phyloP scores from a whole-genome alignment of 2,113 vertebrate genomes.

The Equus quagga region DNA sequence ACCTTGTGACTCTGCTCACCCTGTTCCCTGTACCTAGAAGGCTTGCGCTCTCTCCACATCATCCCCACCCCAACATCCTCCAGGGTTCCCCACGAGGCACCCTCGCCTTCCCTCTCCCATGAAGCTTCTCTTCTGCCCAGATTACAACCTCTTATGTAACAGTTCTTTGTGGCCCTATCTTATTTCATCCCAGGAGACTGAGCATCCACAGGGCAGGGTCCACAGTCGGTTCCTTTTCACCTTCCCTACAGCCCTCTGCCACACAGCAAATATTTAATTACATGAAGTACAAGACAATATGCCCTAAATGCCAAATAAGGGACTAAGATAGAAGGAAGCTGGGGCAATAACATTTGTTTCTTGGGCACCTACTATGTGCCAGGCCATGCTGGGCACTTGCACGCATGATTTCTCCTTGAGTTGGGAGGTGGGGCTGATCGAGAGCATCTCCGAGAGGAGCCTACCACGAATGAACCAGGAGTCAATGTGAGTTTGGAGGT shows the following conservation, averaged over 20 bases:
- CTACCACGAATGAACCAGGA: background rate
- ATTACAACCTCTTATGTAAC: background rate
- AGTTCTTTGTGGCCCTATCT: background rate
- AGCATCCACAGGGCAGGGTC: constrained; percentile 33
- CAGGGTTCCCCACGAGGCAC: background rate
- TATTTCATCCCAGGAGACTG: background rate
- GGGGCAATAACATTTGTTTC: background rate
- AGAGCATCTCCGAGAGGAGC: background rate
- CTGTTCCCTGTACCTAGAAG: background rate
- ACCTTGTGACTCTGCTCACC: background rate
- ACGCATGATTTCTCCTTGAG: background rate
- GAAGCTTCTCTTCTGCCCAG: background rate
- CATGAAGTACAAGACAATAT: background rate
- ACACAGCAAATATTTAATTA: constrained; percentile 4
- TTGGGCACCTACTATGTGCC: background rate
- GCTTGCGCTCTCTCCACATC: background rate
- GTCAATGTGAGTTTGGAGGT: background rate
- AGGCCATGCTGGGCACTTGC: background rate
- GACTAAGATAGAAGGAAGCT: background rate
- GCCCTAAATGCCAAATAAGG: background rate
- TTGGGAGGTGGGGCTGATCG: background rate
- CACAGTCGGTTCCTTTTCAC: background rate
- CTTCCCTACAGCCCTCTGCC: background rate
- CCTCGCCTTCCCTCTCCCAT: background rate
- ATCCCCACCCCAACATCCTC: background rate